phyloP scores from a whole-genome alignment of 2,797 vertebrate genomes.

The Melanotaenia pygmaea region DNA sequence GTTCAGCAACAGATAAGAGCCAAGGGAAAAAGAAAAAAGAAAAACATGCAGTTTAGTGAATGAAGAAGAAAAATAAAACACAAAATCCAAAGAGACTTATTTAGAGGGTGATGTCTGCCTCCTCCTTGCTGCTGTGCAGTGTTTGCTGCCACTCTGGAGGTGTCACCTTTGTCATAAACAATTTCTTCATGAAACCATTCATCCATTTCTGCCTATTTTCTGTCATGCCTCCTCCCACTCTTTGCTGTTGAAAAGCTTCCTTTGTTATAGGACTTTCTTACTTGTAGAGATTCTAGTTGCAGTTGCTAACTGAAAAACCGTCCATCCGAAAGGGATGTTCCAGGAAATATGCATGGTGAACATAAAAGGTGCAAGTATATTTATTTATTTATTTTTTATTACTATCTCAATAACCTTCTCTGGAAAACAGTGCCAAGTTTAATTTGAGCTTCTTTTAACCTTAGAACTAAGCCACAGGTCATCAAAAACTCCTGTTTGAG shows the following conservation, averaged over 20 bases:
- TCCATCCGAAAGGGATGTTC: not conserved
- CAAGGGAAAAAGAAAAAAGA: constrained; percentile 11
- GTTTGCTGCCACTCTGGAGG: constrained; percentile 42
- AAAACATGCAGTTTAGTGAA: not conserved
- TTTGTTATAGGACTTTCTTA: constrained; percentile 20
- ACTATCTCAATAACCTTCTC: not conserved
- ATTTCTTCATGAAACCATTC: constrained; percentile 48
- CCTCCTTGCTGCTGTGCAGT: constrained; percentile 22
- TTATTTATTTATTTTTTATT: too few species aligned
- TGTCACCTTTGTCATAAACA: constrained; percentile 54
- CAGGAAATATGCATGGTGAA: constrained; percentile 9
- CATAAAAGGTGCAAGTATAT: not conserved
- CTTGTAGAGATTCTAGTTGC: constrained; percentile 6
- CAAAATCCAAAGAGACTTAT: constrained; percentile 18
- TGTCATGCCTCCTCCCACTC: constrained; percentile 16
- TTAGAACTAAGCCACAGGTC: not conserved
- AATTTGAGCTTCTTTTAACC: not conserved
- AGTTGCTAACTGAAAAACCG: constrained; percentile 14
- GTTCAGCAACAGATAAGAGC: not conserved
- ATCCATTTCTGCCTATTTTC: constrained; percentile 17
- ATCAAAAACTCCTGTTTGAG: not conserved
- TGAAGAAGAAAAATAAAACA: constrained; percentile 1
- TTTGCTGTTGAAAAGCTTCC: constrained; percentile 8
- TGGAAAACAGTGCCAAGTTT: not conserved
- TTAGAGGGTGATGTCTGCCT: constrained; percentile 6